These are phyloP conservation scores for Brachyistius frenatus DNA, from an alignment of 2,113 vertebrate genomes.

Conservation along the genomic window DNA sequence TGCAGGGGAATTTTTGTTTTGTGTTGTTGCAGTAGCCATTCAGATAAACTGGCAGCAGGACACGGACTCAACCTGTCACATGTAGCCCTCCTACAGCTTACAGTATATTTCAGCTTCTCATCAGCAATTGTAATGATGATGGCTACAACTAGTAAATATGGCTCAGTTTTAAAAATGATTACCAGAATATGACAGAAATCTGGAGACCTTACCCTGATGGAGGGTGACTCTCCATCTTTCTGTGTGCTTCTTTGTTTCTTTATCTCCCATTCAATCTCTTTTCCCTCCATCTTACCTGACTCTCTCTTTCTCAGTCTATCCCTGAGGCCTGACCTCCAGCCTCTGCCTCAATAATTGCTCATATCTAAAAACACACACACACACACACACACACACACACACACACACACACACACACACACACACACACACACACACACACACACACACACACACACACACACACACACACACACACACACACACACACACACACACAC, in stretches of 20 bases:
- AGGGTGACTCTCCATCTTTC: neutral
- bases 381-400: slow-evolving; percentile 21
- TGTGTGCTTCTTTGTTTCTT: neutral
- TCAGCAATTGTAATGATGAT: neutral
- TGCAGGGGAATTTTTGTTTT: neutral
- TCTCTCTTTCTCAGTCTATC: neutral
- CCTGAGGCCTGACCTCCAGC: slow-evolving; percentile 19
- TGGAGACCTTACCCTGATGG: neutral
- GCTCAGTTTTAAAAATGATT: neutral
- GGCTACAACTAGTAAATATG: neutral
- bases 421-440: no score
- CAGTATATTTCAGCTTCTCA: neutral
- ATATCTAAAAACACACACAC: slow-evolving; percentile 16
- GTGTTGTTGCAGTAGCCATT: slow-evolving; percentile 1
- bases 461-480: no score
- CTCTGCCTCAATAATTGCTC: slow-evolving; percentile 22
- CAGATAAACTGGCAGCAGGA: neutral
- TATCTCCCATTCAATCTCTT: neutral
- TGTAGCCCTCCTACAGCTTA: neutral
- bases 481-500: slow-evolving; percentile 21
- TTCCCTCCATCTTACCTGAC: neutral
- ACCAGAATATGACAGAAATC: neutral
- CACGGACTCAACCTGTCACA: neutral
- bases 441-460: no score
- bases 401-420: neutral